Percentiles rank a stretch among this genome's conserved stretches.
These are phyloP conservation scores for Drosophila sordidula DNA, from an alignment of 2,888 invertebrate species.

Conservation along the genomic window DNA sequence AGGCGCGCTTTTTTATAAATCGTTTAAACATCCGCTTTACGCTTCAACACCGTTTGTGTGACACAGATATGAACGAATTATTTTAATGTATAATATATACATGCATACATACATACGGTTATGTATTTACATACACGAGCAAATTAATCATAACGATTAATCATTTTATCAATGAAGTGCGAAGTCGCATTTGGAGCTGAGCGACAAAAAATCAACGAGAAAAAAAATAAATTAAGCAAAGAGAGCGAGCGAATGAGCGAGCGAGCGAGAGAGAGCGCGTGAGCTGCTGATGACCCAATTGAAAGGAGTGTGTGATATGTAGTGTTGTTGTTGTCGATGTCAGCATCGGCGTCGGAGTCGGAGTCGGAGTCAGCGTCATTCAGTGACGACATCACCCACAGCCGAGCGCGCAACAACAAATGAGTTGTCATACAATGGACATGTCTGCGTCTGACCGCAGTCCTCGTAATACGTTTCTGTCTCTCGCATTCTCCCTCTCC, in stretches of 20 bases:
- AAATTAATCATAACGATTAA: constrained; percentile 70
- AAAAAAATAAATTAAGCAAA: constrained; percentile 34
- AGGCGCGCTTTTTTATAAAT: constrained; percentile 45
- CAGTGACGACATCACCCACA: constrained; percentile 76
- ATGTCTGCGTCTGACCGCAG: constrained; percentile 35
- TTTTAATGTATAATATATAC: background rate
- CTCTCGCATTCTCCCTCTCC: background rate
- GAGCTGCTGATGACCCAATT: constrained; percentile 68
- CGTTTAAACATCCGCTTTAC: constrained; percentile 74
- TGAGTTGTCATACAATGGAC: constrained; percentile 65
- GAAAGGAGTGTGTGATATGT: constrained; percentile 31
- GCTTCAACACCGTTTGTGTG: constrained; percentile 59
- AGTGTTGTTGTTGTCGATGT: constrained; percentile 17
- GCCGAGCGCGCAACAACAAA: constrained; percentile 56
- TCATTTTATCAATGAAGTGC: constrained; percentile 81
- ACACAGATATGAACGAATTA: constrained; percentile 42
- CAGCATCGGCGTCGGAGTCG: background rate
- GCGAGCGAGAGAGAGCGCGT: background rate
- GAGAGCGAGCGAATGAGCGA: constrained; percentile 1
- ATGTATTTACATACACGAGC: constrained; percentile 11
- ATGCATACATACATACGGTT: background rate
- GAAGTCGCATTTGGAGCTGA: constrained; percentile 48
- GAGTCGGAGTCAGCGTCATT: constrained; percentile 38
- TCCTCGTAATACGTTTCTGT: constrained; percentile 5
- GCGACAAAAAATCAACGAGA: constrained; percentile 28